Conservation (phyloP, 2,113 vertebrate species). For the Smithornis capensis region DNA sequence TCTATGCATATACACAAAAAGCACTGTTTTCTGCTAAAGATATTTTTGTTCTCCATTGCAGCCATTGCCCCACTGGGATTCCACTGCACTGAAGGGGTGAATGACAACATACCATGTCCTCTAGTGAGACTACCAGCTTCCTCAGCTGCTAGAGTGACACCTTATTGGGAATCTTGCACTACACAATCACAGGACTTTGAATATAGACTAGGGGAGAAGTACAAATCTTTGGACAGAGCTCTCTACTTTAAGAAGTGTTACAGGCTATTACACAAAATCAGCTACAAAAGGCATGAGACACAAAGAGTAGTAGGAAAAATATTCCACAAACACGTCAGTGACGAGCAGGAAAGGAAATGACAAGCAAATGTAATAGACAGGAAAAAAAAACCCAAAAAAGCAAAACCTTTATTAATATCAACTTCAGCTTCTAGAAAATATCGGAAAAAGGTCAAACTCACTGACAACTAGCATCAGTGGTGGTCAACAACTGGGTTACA, state of each 20-base stretch:
- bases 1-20: neutral
- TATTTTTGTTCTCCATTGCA: neutral
- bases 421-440: neutral
- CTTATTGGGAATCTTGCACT: neutral
- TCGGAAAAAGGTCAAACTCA: neutral
- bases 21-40: neutral
- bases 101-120: neutral
- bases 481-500: neutral
- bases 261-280: neutral
- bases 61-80: neutral
- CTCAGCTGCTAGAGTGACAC: neutral
- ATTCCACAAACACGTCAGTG: neutral
- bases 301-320: neutral
- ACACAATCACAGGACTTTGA: neutral
- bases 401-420: neutral
- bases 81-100: neutral
- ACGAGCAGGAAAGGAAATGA: neutral
- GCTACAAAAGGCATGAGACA: neutral
- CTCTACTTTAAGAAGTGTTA: neutral
- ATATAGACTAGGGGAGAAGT: neutral
- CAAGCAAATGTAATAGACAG: neutral
- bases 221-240: neutral
- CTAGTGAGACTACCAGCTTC: neutral
- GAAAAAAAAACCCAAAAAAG: neutral
- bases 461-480: neutral